These are phyloP conservation scores for Crioceris asparagi DNA, from an alignment of 2,888 invertebrate genomes.

Conservation along the genomic window DNA sequence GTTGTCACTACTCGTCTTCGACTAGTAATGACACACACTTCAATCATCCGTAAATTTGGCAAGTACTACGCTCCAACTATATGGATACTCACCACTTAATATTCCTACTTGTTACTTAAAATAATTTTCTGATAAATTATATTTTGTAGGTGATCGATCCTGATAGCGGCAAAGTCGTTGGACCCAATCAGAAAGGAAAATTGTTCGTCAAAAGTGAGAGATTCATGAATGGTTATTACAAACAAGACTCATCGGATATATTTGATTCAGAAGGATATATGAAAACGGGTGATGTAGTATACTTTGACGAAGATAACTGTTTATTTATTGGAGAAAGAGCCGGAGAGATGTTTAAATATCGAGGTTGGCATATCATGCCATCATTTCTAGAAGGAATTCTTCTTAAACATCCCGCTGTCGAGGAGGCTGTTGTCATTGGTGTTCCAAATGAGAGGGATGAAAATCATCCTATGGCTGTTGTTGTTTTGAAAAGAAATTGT, in stretches of 20 bases:
- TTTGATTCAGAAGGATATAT: constrained; percentile 39
- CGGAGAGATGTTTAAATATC: constrained; percentile 41
- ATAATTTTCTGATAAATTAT: neutral
- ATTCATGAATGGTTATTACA: constrained; percentile 38
- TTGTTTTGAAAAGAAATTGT: constrained; percentile 25
- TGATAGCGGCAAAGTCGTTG: constrained; percentile 37
- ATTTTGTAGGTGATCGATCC: constrained; percentile 37
- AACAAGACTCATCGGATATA: constrained; percentile 34
- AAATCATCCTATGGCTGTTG: constrained; percentile 47
- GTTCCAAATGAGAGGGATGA: constrained; percentile 55
- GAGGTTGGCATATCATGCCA: constrained; percentile 49
- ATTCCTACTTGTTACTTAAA: too few relatives aligned
- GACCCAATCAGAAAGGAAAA: constrained; percentile 42
- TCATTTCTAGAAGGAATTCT: constrained; percentile 67
- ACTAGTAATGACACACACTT: too few relatives aligned
- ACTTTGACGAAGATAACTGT: constrained; percentile 39
- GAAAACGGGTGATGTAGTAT: constrained; percentile 41
- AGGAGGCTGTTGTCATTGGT: constrained; percentile 64
- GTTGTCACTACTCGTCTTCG: too few relatives aligned
- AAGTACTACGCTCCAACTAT: too few relatives aligned
- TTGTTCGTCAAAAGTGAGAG: constrained; percentile 38
- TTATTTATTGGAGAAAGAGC: constrained; percentile 39
- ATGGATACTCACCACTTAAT: too few relatives aligned
- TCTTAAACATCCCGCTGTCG: constrained; percentile 56
- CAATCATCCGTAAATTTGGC: too few relatives aligned